These are phyloP conservation scores for Caenorhabditis afra DNA, from an alignment of 2,888 invertebrate species.

Conservation along the genomic window DNA sequence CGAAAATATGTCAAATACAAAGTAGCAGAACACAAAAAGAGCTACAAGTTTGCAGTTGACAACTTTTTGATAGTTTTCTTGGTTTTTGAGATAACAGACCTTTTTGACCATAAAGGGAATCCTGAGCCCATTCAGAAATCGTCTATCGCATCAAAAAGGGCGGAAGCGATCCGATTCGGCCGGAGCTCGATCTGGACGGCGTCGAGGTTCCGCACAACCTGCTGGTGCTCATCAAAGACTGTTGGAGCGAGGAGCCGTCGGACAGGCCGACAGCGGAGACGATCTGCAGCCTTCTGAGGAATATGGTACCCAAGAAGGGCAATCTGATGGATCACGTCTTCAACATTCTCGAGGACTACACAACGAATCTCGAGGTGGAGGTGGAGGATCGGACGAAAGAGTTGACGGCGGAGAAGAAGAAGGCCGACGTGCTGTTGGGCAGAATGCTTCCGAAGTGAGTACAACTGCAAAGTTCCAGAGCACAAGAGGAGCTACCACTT, in stretches of 20 bases:
- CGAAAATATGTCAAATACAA: too few species aligned
- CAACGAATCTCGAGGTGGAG: constrained; percentile 73
- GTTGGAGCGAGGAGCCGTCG: constrained; percentile 72
- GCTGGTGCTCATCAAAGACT: constrained; percentile 72
- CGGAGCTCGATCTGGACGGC: constrained; percentile 66
- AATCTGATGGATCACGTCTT: constrained; percentile 79
- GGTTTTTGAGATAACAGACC: too few species aligned
- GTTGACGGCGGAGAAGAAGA: constrained; percentile 76
- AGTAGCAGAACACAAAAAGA: too few species aligned
- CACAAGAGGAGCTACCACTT: too few species aligned
- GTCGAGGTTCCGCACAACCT: constrained; percentile 66
- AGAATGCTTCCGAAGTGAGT: constrained; percentile 75
- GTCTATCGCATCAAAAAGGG: constrained; percentile 73
- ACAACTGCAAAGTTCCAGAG: background rate
- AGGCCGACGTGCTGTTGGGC: constrained; percentile 73
- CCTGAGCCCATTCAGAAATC: constrained; percentile 66
- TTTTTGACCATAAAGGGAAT: too few species aligned
- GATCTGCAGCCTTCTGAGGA: constrained; percentile 46
- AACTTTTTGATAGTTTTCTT: too few species aligned
- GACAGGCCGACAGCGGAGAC: constrained; percentile 70
- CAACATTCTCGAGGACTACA: constrained; percentile 77
- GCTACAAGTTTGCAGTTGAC: too few species aligned
- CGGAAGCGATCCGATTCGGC: constrained; percentile 63
- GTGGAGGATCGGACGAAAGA: constrained; percentile 76
- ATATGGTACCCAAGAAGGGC: constrained; percentile 61